Base-by-base conservation (phyloP, 1,140 invertebrate genomes). In the Zaprionus taronus region DNA sequence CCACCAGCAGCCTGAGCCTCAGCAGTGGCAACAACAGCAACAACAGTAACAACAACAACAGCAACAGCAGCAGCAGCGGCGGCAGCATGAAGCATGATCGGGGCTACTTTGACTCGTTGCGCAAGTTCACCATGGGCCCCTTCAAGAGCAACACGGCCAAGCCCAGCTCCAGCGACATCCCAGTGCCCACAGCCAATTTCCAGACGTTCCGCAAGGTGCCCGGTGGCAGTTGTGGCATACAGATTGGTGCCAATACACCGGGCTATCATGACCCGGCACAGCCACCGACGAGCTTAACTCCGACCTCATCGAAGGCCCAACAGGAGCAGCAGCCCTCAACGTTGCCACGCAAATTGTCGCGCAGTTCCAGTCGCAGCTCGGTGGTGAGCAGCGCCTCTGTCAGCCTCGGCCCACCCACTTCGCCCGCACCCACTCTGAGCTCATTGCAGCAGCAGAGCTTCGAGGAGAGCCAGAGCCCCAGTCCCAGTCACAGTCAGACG, bases 101-200 rank as follows among this genome's bases (percentile, higher is more conserved):
- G 0, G 67, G 91, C 15, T 91, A 92, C 61, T 71, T 96, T 81
- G 95, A 95, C 26, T 96, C 96, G 2, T 80, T 96, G 47, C 96
- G 96, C 57, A 96, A 96, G 81, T 93, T 94, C 86, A 94, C 93
- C 1, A 91, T 79, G 72, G 79, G 81, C 7, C 70, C 89, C 0
- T 94, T 95, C 75, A 92, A 92, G 62, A 91, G 83, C 65, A 94
- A 93, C 4, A 78, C 94, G 4, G 77, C 79, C 4, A 92, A 93
- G 93, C 81, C 94, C 94, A 76, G 26, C 5, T 93, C 94, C 93
- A 82, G 94, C 57, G 93, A 95, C 80, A 93, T 96, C 34, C 96
- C 96, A 6, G 95, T 96, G 24, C 96, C 96, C 22, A 97, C 96
- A 1, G 95, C 96, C n/a, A 96, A 96, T 82, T 97, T 96, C 91